These are phyloP conservation scores for Redunca redunca DNA, from an alignment of 2,113 vertebrate species.

Conservation along the genomic window DNA sequence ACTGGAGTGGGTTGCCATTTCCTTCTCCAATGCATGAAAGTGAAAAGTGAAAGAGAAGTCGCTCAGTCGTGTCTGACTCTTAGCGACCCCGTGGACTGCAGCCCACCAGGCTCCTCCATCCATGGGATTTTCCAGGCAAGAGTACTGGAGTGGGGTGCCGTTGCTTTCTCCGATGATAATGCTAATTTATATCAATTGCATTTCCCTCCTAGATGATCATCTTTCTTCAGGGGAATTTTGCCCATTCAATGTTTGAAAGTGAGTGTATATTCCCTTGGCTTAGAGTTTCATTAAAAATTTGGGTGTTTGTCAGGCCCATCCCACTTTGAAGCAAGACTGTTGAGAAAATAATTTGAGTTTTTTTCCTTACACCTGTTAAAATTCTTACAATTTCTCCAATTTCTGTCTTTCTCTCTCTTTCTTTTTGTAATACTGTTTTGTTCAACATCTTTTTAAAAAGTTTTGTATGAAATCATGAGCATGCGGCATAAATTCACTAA, in stretches of 20 bases:
- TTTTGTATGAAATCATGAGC: background rate
- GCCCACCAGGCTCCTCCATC: no score
- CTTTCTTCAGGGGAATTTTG: background rate
- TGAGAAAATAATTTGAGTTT: background rate
- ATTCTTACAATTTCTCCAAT: background rate
- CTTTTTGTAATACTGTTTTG: background rate
- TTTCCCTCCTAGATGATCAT: background rate
- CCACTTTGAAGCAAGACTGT: background rate
- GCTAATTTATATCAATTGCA: background rate
- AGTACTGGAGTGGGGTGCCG: no score
- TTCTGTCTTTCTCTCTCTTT: background rate
- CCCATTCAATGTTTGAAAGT: background rate
- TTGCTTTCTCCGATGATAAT: background rate
- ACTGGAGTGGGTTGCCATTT: no score
- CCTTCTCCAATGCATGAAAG: no score
- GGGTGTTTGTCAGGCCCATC: background rate
- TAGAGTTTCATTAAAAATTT: background rate
- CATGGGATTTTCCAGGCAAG: no score
- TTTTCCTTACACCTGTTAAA: background rate
- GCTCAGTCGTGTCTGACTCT: no score
- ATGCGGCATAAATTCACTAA: background rate
- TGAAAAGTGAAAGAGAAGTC: no score
- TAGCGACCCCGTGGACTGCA: no score
- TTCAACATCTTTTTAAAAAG: background rate
- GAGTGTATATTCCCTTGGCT: no score